Evolutionary conservation across 2,113 vertebrate species (phyloP).

Genomic region (Cavia aperea): DNA sequence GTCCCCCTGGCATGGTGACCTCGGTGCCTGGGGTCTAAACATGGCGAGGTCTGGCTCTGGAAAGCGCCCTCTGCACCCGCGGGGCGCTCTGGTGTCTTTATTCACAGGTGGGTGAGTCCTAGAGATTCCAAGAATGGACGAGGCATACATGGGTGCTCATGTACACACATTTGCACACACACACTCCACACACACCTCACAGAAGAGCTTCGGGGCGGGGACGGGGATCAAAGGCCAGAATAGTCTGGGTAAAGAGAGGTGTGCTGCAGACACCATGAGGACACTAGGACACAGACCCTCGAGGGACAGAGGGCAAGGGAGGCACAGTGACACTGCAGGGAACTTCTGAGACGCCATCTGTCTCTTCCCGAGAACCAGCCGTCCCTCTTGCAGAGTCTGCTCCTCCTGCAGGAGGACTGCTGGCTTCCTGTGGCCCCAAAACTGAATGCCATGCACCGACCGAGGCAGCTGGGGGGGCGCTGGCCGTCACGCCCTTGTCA

Average conservation of each 20-base stretch:
- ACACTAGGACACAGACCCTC: not conserved
- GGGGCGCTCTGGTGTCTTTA: not conserved
- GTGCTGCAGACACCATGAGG: too few species aligned
- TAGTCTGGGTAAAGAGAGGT: not conserved
- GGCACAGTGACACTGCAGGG: not conserved
- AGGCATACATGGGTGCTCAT: not conserved
- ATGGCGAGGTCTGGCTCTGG: not conserved
- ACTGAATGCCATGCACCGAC: rapidly evolving
- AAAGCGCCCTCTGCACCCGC: not conserved
- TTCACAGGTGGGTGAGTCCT: not conserved
- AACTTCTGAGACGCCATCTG: not conserved
- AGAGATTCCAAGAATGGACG: not conserved
- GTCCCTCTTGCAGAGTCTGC: not conserved
- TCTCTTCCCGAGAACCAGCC: not conserved
- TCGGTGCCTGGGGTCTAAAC: not conserved
- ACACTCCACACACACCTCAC: not conserved
- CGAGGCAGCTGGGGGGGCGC: not conserved
- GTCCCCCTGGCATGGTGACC: constrained; percentile 23
- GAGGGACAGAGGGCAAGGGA: not conserved
- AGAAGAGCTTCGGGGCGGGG: not conserved
- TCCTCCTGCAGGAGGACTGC: not conserved
- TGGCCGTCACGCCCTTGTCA: too few species aligned
- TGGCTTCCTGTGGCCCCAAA: not conserved
- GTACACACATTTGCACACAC: not conserved
- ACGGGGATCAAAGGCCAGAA: too few species aligned